A percentile compares a stretch with the other conserved stretches of the same genome.
phyloP scores from a whole-genome alignment of 1,140 invertebrate species.

The Tetramorium simillimum region DNA sequence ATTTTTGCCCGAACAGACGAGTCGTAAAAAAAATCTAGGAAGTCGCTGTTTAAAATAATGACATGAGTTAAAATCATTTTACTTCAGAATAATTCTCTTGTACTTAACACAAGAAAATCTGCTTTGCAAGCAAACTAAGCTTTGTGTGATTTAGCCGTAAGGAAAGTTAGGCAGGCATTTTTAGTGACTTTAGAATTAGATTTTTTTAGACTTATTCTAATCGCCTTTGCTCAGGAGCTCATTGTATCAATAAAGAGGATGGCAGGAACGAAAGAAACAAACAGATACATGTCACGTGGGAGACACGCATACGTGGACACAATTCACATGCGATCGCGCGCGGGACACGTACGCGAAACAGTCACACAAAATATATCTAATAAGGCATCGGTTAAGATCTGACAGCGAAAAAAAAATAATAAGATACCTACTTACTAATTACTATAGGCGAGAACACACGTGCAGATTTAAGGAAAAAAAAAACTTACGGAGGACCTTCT shows the following conservation, averaged over 20 bases:
- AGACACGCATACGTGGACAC: slow-evolving; percentile 23
- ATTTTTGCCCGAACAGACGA: not conserved
- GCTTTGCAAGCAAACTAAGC: not conserved
- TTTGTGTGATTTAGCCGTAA: not conserved
- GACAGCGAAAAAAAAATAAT: slow-evolving; percentile 72
- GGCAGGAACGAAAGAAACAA: slow-evolving; percentile 30
- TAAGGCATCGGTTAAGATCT: slow-evolving; percentile 78
- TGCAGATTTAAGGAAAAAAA: slow-evolving; percentile 60
- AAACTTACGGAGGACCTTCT: slow-evolving; percentile 73
- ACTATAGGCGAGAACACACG: slow-evolving; percentile 67
- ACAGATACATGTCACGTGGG: not conserved
- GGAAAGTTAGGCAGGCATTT: not conserved
- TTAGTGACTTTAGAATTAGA: not conserved
- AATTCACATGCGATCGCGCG: slow-evolving; percentile 14
- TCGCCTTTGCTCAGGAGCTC: not conserved
- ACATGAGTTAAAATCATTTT: not conserved
- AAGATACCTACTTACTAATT: slow-evolving; percentile 75
- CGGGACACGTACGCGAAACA: slow-evolving; percentile 24
- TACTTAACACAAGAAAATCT: slow-evolving; percentile 4
- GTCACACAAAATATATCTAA: slow-evolving; percentile 66
- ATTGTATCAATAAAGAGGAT: slow-evolving; percentile 1
- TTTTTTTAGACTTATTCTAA: not conserved
- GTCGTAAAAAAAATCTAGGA: not conserved
- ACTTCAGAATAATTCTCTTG: not conserved
- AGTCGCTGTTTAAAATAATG: not conserved